Evolutionary conservation across 1,140 invertebrate species (phyloP), one percentile per base, ranked within the genome.

Genomic region (Octopus sinensis): DNA sequence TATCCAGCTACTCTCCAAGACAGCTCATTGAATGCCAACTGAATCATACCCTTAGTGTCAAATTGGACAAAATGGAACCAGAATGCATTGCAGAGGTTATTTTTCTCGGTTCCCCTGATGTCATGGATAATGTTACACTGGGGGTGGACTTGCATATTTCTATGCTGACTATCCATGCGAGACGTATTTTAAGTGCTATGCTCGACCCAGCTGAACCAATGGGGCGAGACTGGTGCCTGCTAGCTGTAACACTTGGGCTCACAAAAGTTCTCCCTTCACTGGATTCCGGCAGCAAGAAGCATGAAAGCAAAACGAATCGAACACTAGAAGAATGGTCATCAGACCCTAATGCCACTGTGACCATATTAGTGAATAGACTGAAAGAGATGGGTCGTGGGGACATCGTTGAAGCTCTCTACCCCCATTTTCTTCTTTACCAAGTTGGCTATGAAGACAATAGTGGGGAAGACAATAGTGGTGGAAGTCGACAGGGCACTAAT

Each of bases 141-240:
- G 93, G 92, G 0, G 86, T 91, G 62, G 91, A 93, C 80, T 86
- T 94, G 4, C 91, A 92, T 78, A 90, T 93, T 43, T 90, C 90
- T 10, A 89, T 92, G 82, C 86, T 94, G 52, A 89, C 92, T 12
- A 86, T 93, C n/a, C 88, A 92, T 78, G 89, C 92, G 1, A 87
- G 92, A 52, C 90, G 92, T 81, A 83, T 87, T 62, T 83, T 91
- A 17, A 93, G 93, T 79, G 90, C 92, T 51, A 89, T 95, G 79
- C 90, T 96, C 13, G 95, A 96, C 91, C 94, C 95, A 1, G 93
- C 94, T 7, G 95, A 96, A 88, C 92, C 93, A 4, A 93, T 95
- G 87, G 95, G 95, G 12, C 91, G 94, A 83, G 95, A 96, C 88
- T 96, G 95, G 95, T 95, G 95, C 88, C 91, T 96, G 80, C 88